Evolutionary conservation across 2,888 invertebrate genomes (phyloP).

Genomic region (Scrobipalpa atriplicella): DNA sequence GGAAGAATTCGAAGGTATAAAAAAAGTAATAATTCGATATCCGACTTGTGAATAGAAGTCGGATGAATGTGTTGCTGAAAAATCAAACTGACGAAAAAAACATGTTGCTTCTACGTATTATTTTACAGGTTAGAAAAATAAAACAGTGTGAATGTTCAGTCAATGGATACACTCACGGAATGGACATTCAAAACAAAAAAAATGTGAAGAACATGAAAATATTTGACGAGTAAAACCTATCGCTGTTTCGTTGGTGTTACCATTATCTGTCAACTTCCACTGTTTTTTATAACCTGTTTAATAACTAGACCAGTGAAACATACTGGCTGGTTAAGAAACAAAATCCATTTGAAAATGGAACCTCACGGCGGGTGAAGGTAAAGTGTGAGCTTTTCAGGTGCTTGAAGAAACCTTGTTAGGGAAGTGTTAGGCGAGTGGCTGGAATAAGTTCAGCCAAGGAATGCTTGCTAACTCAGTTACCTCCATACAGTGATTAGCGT

Average conservation of each 20-base stretch:
- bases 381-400: conserved; percentile 47
- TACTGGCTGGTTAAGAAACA: conserved; percentile 21
- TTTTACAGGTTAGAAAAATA: neutral
- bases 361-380: neutral
- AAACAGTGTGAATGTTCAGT: neutral
- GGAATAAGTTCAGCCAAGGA: conserved; percentile 34
- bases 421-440: conserved; percentile 33
- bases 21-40: conserved; percentile 40
- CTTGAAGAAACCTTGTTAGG: conserved; percentile 44
- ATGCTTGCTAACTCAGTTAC: conserved; percentile 30
- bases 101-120: neutral
- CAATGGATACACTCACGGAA: neutral
- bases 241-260: neutral
- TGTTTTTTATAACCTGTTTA: neutral
- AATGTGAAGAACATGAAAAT: conserved; percentile 34
- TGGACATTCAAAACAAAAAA: neutral
- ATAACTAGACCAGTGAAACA: neutral
- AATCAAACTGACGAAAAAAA: conserved; percentile 34
- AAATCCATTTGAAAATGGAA: conserved; percentile 56
- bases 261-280: neutral
- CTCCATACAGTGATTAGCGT: too few species aligned
- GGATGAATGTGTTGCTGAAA: conserved; percentile 34
- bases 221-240: conserved; percentile 26
- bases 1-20: conserved; percentile 67
- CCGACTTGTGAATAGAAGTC: conserved; percentile 46